phyloP scores from a whole-genome alignment of 2,888 invertebrate genomes.

The Merodon equestris region DNA sequence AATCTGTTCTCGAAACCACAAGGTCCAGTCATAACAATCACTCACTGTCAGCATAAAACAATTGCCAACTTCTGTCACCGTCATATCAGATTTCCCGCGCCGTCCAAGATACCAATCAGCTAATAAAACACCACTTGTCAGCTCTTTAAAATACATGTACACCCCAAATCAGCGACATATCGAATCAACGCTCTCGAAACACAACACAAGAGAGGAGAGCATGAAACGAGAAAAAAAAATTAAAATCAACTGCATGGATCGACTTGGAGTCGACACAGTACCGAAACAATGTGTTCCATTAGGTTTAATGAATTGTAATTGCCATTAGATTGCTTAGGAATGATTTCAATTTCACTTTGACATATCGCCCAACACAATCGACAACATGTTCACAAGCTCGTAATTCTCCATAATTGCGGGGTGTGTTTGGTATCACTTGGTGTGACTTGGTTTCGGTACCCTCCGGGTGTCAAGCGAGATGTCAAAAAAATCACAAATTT shows the following conservation, averaged over 20 bases:
- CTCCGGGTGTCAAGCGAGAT: slow-evolving; percentile 53
- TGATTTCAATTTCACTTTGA: slow-evolving; percentile 64
- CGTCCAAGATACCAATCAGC: no score
- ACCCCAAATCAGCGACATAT: no score
- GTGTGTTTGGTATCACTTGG: slow-evolving; percentile 39
- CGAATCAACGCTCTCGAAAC: no score
- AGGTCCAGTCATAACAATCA: slow-evolving; percentile 19
- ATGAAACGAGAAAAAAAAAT: no score
- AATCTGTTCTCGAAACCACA: slow-evolving; percentile 20
- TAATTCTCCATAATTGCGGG: slow-evolving; percentile 53
- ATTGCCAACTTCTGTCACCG: slow-evolving; percentile 30
- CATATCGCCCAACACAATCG: slow-evolving; percentile 64
- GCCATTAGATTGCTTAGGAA: slow-evolving; percentile 61
- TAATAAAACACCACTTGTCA: no score
- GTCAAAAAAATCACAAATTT: slow-evolving; percentile 62
- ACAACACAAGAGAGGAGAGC: no score
- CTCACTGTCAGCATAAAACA: slow-evolving; percentile 27
- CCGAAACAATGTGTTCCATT: slow-evolving; percentile 62
- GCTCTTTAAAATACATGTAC: no score
- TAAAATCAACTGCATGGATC: no score
- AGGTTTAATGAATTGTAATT: slow-evolving; percentile 65
- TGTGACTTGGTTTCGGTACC: slow-evolving; percentile 43
- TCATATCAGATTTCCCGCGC: no score
- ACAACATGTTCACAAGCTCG: slow-evolving; percentile 63
- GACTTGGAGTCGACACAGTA: slow-evolving; percentile 31